Conservation (phyloP, 2,113 vertebrate genomes). For the Tachysurus vachellii region DNA sequence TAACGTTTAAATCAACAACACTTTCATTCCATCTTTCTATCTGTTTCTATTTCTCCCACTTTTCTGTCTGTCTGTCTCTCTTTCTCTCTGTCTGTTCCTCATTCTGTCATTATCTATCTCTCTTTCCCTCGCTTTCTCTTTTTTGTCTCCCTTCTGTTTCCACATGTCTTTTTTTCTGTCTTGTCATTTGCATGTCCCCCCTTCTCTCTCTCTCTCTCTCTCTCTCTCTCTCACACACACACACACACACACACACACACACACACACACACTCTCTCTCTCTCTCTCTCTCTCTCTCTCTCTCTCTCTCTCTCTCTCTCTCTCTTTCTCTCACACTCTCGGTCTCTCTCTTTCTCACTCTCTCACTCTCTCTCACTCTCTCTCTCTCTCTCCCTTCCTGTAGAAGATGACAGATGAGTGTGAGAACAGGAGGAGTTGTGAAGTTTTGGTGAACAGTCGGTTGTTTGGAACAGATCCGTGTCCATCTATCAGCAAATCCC, state of each 20-base stretch:
- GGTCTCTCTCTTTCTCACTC: slow-evolving; percentile 28
- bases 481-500: slow-evolving; percentile 82
- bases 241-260: too few species aligned
- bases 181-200: neutral
- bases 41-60: neutral
- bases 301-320: neutral
- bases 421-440: slow-evolving; percentile 87
- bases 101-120: neutral
- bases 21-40: neutral
- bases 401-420: slow-evolving; percentile 92
- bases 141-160: slow-evolving; percentile 8
- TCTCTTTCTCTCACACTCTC: slow-evolving; percentile 51
- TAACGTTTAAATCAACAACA: neutral
- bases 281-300: neutral
- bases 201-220: slow-evolving; percentile 12
- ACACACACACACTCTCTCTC: too few species aligned
- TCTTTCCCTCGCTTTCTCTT: neutral
- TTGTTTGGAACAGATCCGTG: slow-evolving; percentile 84
- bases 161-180: slow-evolving; percentile 52
- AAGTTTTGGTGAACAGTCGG: slow-evolving; percentile 84
- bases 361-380: neutral
- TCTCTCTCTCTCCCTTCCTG: neutral
- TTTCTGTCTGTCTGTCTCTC: neutral
- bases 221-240: slow-evolving; percentile 41
- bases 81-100: slow-evolving; percentile 45